Evolutionary conservation across 2,797 vertebrate genomes (phyloP), one percentile per base, ranked within the genome.

Genomic region (Falco novaeseelandiae): DNA sequence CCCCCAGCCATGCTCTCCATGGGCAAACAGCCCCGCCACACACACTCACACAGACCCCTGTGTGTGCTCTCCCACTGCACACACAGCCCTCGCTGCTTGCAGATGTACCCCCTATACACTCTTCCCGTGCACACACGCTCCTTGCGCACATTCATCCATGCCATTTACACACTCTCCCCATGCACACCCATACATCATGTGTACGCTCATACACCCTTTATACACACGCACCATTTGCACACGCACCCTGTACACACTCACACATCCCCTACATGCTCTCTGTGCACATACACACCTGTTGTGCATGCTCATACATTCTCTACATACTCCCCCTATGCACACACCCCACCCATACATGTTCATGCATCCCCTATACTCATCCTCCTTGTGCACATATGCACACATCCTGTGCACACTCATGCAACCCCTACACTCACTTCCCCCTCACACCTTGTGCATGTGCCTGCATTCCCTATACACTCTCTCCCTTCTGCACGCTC

Each of bases 361-460:
- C 36, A n/a, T 12, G 10, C 38, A 38, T 12, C 14, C 29, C 62
- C 11, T 51, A 4, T 5, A 3, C 10, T 36, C 32, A 36, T 9
- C 13, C 36, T 23, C 30, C 14, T 40, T 8, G 4, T 25, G 25
- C 59, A 30, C 21, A 18, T 22, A 54, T 26, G 12, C 48, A 54
- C 15, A 17, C 16, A 46, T 5, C 22, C 40, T 38, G 27, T 11
- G 34, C 59, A 54, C 21, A 11, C 38, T 40, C 30, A 26, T 3
- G 6, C 48, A 58, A 13, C 12, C 32, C 17, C 27, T 38, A 6
- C 2, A 12, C 12, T 49, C 16, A 3, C 27, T 23, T 40, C 15
- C 58, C 11, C 6, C 0, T 1, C 11, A 14, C 22, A 13, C 40
- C 23, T 34, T 25, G 13, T 25, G n/a, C n/a, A 9, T 1, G 9